phyloP scores from a whole-genome alignment of 2,797 vertebrate species.

The Falco novaeseelandiae region DNA sequence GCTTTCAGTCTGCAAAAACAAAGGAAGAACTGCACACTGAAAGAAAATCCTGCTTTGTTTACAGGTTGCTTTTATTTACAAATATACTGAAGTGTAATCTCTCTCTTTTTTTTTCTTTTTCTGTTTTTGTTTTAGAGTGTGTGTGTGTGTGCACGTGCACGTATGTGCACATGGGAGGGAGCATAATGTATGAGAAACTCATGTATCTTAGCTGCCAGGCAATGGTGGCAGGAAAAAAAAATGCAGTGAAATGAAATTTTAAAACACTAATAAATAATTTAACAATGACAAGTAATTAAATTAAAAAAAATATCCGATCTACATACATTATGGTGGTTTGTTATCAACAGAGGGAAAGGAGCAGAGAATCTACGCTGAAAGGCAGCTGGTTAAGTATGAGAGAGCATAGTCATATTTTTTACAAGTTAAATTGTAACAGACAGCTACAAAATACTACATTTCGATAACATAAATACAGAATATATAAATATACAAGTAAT shows the following conservation, averaged over 20 bases:
- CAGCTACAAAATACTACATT: constrained; percentile 79
- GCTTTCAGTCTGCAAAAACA: neutral
- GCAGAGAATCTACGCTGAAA: constrained; percentile 21
- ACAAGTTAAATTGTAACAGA: constrained; percentile 78
- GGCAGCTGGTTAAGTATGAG: constrained; percentile 68
- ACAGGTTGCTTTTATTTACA: constrained; percentile 83
- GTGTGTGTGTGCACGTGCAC: neutral
- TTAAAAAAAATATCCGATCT: constrained; percentile 50
- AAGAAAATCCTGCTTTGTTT: constrained; percentile 66
- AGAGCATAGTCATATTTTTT: constrained; percentile 75
- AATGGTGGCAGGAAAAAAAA: constrained; percentile 12
- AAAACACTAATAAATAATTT: constrained; percentile 86
- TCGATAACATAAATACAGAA: constrained; percentile 79
- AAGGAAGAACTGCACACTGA: constrained; percentile 42
- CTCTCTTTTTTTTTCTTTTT: constrained; percentile 55
- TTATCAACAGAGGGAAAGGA: constrained; percentile 19
- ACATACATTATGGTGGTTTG: constrained; percentile 61
- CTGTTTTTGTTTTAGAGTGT: neutral
- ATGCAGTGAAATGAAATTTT: constrained; percentile 51
- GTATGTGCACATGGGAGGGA: neutral
- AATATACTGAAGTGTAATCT: constrained; percentile 78
- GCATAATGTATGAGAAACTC: constrained; percentile 49
- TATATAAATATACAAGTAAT: constrained; percentile 79
- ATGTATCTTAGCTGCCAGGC: constrained; percentile 23
- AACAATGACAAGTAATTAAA: constrained; percentile 85